These are phyloP conservation scores for Lithophane socia DNA, from an alignment of 2,888 invertebrate species.

Conservation along the genomic window DNA sequence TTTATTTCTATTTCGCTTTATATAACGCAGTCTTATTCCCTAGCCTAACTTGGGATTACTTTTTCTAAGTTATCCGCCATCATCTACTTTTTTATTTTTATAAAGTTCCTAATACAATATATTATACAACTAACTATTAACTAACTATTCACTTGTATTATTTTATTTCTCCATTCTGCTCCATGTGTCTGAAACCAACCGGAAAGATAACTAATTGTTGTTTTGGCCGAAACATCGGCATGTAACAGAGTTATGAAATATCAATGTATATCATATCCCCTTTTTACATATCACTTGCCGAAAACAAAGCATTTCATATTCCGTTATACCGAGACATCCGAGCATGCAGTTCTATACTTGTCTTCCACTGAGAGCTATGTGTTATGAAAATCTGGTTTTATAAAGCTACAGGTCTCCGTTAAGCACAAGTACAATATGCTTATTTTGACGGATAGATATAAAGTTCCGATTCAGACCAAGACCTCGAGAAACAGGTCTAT, in stretches of 20 bases:
- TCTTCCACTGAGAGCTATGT: conserved; percentile 30
- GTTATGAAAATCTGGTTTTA: too few species aligned
- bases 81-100: too few species aligned
- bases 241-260: conserved; percentile 58
- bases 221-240: conserved; percentile 51
- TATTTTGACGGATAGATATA: neutral
- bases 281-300: conserved; percentile 63
- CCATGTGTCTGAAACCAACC: conserved; percentile 29
- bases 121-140: neutral
- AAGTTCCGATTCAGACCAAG: conserved; percentile 1
- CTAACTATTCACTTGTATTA: neutral
- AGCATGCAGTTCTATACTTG: conserved; percentile 21
- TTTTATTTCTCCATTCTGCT: conserved; percentile 15
- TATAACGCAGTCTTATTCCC: neutral
- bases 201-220: conserved; percentile 52
- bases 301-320: conserved; percentile 65
- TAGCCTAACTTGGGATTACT: neutral
- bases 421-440: too few species aligned
- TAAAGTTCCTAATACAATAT: too few species aligned
- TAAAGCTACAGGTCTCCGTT: too few species aligned
- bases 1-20: neutral
- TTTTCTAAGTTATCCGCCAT: neutral
- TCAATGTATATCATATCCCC: conserved; percentile 53
- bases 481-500: conserved; percentile 21
- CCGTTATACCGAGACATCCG: conserved; percentile 58